phyloP scores from a whole-genome alignment of 2,888 invertebrate genomes.

The Trachelus troglodyta region DNA sequence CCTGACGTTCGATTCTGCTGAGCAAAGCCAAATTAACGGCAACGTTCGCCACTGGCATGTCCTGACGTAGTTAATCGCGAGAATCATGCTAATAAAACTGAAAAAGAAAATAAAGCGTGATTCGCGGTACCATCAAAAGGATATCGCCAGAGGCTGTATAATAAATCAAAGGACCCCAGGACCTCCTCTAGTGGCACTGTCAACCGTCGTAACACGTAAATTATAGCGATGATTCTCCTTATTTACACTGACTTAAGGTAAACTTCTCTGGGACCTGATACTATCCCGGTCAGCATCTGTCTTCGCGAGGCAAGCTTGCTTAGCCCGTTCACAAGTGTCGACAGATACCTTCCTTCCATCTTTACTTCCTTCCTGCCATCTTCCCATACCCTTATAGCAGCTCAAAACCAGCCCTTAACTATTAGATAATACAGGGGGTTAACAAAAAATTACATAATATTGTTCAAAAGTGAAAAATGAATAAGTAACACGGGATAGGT shows the following conservation, averaged over 20 bases:
- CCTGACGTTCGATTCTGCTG: neutral
- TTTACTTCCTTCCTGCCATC: slow-evolving; percentile 17
- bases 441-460: neutral
- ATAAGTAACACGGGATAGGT: neutral
- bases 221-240: slow-evolving; percentile 34
- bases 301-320: slow-evolving; percentile 41
- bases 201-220: slow-evolving; percentile 27
- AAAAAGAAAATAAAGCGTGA: neutral
- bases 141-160: neutral
- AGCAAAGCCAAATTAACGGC: neutral
- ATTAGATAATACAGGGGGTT: neutral
- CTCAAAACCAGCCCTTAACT: neutral
- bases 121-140: neutral
- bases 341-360: slow-evolving; percentile 49
- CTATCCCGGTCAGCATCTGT: slow-evolving; percentile 61
- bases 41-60: neutral
- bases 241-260: slow-evolving; percentile 59
- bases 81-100: neutral
- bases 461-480: neutral
- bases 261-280: slow-evolving; percentile 50
- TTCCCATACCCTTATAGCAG: neutral
- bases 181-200: slow-evolving; percentile 30
- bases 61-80: neutral
- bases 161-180: neutral
- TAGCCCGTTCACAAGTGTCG: slow-evolving; percentile 29